These are phyloP conservation scores for Ectemnius cavifrons DNA, from an alignment of 2,888 invertebrate species.

Conservation along the genomic window DNA sequence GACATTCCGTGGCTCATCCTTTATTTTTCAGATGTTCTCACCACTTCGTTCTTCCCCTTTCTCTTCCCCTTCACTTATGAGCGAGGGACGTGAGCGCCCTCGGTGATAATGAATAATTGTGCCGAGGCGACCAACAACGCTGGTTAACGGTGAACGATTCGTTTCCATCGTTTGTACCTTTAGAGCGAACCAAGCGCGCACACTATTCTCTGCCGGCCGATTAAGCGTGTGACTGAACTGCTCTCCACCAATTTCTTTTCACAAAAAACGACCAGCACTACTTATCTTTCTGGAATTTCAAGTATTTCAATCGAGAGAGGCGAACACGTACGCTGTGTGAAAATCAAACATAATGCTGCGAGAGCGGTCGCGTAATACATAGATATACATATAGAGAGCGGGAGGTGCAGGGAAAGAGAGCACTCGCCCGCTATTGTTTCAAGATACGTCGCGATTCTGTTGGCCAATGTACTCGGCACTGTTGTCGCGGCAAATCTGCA, in stretches of 20 bases:
- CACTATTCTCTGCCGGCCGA: not conserved
- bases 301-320: not conserved
- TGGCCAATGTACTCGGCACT: constrained; percentile 5
- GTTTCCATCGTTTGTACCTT: constrained; percentile 22
- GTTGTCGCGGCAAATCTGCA: constrained; percentile 30
- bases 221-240: not conserved
- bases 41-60: not conserved
- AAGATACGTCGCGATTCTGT: not conserved
- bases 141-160: constrained; percentile 33
- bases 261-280: not conserved
- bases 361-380: too few species aligned
- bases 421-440: not conserved
- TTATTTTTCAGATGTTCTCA: constrained; percentile 55
- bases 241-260: not conserved
- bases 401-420: not conserved
- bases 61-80: constrained; percentile 38
- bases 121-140: constrained; percentile 20
- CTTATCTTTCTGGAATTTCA: not conserved
- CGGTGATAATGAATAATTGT: constrained; percentile 51
- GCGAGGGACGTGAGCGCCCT: constrained; percentile 8
- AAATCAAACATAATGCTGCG: not conserved
- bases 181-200: constrained; percentile 7
- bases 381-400: too few species aligned
- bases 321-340: not conserved
- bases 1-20: constrained; percentile 46